These are phyloP conservation scores for Drosophila flavopinicola DNA, from an alignment of 2,888 invertebrate genomes.

Conservation along the genomic window DNA sequence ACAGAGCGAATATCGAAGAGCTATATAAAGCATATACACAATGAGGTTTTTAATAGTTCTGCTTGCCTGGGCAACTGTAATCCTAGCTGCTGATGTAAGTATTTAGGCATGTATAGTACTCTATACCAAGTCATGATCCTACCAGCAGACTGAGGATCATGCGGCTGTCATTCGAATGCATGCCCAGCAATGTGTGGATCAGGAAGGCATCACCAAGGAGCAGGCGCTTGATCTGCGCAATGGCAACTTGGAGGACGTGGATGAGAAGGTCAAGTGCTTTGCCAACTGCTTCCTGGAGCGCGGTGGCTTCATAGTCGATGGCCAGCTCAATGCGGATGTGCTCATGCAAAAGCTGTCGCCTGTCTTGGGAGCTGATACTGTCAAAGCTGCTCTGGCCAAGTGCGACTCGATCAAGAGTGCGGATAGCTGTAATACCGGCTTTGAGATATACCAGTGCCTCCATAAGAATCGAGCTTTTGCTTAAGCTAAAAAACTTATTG, in stretches of 20 bases:
- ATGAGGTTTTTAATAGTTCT: conserved; percentile 65
- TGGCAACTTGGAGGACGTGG: conserved; percentile 55
- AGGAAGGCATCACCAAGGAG: conserved; percentile 59
- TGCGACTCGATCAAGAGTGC: conserved; percentile 51
- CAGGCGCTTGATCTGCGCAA: conserved; percentile 54
- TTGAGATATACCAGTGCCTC: conserved; percentile 56
- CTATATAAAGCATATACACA: conserved; percentile 6
- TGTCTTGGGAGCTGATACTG: conserved; percentile 47
- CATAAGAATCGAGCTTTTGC: conserved; percentile 27
- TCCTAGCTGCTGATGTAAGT: conserved; percentile 55
- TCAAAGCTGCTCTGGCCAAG: conserved; percentile 34
- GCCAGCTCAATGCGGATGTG: conserved; percentile 53
- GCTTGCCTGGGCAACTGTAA: conserved; percentile 31
- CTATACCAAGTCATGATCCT: not conserved
- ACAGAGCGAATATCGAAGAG: conserved; percentile 22
- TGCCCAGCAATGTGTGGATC: conserved; percentile 52
- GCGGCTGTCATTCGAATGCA: conserved; percentile 46
- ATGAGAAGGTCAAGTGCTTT: conserved; percentile 71
- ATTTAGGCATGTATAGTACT: not conserved
- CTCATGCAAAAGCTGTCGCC: conserved; percentile 42
- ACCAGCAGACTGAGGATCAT: conserved; percentile 62
- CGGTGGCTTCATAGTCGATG: conserved; percentile 63
- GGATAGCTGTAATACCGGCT: conserved; percentile 67
- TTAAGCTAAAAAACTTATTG: not conserved
- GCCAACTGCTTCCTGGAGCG: conserved; percentile 78